These are phyloP conservation scores for Nansenia antarctica DNA, from an alignment of 2,113 vertebrate genomes.

Conservation along the genomic window DNA sequence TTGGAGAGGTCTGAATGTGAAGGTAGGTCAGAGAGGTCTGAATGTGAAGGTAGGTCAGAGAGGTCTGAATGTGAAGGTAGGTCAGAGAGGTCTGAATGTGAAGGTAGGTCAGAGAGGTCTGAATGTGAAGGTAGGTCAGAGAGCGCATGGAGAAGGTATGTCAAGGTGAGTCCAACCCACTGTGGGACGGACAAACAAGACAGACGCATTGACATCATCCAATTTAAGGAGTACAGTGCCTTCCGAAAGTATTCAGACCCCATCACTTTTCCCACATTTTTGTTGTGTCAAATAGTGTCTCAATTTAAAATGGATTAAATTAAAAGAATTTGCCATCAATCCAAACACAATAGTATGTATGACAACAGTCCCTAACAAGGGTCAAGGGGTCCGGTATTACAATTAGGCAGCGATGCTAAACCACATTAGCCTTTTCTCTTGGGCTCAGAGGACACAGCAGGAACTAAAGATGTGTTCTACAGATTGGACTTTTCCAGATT, in stretches of 20 bases:
- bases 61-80: too few relatives aligned
- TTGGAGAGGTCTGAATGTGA: constrained; percentile 54
- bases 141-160: not conserved
- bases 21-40: constrained; percentile 35
- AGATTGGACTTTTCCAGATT: constrained; percentile 10
- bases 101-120: constrained; percentile 40
- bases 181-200: not conserved
- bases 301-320: too few relatives aligned
- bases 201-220: constrained; percentile 40
- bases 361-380: too few relatives aligned
- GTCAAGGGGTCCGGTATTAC: not conserved
- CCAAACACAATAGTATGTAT: too few relatives aligned
- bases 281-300: too few relatives aligned
- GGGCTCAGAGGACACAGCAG: not conserved
- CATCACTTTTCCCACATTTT: too few relatives aligned
- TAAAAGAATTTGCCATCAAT: too few relatives aligned
- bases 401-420: too few relatives aligned
- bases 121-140: too few relatives aligned
- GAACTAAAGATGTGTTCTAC: not conserved
- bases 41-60: constrained; percentile 42
- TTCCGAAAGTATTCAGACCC: too few relatives aligned
- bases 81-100: constrained; percentile 51
- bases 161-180: constrained; percentile 32
- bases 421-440: too few relatives aligned
- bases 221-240: not conserved